phyloP scores from a whole-genome alignment of 2,113 vertebrate genomes.

The Cinclus cinclus region DNA sequence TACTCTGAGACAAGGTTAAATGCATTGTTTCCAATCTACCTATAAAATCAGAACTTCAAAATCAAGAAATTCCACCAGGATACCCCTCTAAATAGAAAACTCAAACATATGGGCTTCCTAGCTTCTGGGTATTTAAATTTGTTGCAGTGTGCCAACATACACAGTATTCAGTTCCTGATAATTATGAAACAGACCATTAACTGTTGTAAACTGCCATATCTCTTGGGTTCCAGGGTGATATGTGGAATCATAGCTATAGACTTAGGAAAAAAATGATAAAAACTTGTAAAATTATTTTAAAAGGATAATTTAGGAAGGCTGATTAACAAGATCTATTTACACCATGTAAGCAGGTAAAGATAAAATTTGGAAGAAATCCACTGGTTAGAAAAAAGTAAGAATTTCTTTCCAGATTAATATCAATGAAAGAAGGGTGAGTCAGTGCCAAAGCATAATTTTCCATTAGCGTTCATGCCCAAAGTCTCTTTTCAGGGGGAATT shows the following conservation, averaged over 20 bases:
- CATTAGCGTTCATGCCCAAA: neutral
- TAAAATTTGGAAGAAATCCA: neutral
- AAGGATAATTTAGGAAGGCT: neutral
- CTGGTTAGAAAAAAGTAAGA: neutral
- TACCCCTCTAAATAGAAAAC: neutral
- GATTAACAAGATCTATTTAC: neutral
- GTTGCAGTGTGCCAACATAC: neutral
- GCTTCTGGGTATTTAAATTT: neutral
- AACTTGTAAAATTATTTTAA: neutral
- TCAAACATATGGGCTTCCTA: neutral
- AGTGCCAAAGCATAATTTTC: neutral
- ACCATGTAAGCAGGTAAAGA: neutral
- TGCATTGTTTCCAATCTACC: neutral
- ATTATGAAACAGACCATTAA: slow-evolving; percentile 38
- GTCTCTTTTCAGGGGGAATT: neutral
- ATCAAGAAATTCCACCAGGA: neutral
- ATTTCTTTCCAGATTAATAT: neutral
- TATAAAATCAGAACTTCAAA: neutral
- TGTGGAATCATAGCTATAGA: neutral
- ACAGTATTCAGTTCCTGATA: neutral
- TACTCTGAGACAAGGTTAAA: neutral
- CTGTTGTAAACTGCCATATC: neutral
- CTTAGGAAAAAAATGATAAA: neutral
- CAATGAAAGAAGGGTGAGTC: neutral
- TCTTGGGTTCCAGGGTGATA: neutral